Conservation (phyloP, 2,113 vertebrate genomes). For the Menidia beryllina region DNA sequence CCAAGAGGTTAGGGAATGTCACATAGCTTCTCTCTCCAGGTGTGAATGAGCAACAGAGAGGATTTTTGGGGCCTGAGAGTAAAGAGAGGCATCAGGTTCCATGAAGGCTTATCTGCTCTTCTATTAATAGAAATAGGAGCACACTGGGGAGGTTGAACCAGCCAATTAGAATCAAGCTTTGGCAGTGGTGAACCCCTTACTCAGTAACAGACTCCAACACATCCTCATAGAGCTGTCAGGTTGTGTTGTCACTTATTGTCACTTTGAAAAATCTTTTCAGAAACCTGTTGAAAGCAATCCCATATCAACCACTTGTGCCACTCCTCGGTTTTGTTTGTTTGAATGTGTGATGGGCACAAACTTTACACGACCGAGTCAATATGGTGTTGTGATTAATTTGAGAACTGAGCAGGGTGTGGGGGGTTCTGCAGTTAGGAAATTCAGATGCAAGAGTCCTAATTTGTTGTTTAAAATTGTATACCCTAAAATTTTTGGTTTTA, state of each 20-base stretch:
- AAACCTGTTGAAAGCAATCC: background rate
- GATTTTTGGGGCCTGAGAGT: conserved; percentile 40
- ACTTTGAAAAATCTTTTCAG: conserved; percentile 30
- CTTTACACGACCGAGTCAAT: conserved; percentile 6
- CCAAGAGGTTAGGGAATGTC: conserved; percentile 28
- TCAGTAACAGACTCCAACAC: conserved; percentile 16
- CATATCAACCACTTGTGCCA: background rate
- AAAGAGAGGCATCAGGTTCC: conserved; percentile 49
- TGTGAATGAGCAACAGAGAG: conserved; percentile 13
- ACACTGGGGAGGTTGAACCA: conserved; percentile 47
- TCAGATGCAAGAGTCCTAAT: conserved; percentile 1
- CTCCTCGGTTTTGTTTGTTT: background rate
- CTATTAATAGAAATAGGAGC: conserved; percentile 67
- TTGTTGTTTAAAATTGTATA: too few species aligned
- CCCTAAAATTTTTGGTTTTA: too few species aligned
- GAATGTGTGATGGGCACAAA: background rate
- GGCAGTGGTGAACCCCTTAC: conserved; percentile 28
- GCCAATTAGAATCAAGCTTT: conserved; percentile 63
- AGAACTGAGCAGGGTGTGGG: conserved; percentile 7
- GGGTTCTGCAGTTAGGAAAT: conserved; percentile 12
- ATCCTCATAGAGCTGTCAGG: conserved; percentile 21
- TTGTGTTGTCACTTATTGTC: conserved; percentile 34
- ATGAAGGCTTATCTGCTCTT: conserved; percentile 35
- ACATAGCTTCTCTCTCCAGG: conserved; percentile 12
- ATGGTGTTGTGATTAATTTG: conserved; percentile 6